A percentile compares a stretch with the other conserved stretches of the same genome.
phyloP scores from a whole-genome alignment of 2,797 vertebrate genomes.

The Astyanax mexicanus region DNA sequence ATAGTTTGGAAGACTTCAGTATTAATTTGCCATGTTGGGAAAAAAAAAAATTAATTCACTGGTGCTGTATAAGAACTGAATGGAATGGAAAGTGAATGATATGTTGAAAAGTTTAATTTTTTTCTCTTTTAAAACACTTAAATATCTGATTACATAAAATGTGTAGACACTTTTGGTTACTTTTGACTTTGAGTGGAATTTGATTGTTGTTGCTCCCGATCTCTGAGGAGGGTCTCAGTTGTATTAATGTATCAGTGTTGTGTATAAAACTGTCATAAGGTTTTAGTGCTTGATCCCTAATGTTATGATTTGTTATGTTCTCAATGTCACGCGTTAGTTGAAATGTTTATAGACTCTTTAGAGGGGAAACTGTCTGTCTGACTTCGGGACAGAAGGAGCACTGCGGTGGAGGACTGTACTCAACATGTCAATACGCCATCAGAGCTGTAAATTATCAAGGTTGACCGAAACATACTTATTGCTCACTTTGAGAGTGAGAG shows the following conservation, averaged over 20 bases:
- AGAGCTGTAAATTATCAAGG: conserved; percentile 11
- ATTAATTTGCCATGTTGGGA: too few relatives aligned
- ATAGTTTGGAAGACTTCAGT: too few relatives aligned
- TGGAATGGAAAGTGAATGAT: too few relatives aligned
- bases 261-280: conserved; percentile 24
- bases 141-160: too few relatives aligned
- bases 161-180: too few relatives aligned
- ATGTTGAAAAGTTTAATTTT: too few relatives aligned
- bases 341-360: conserved; percentile 10
- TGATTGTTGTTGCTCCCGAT: conserved; percentile 1
- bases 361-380: conserved; percentile 6
- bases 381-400: background rate
- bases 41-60: too few relatives aligned
- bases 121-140: too few relatives aligned
- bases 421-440: conserved; percentile 19
- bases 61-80: too few relatives aligned
- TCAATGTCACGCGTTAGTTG: conserved; percentile 14
- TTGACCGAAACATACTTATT: too few relatives aligned
- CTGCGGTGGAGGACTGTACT: conserved; percentile 3
- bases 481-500: too few relatives aligned
- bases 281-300: conserved; percentile 22
- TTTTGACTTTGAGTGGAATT: background rate
- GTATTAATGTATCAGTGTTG: conserved; percentile 11
- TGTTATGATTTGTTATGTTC: conserved; percentile 30
- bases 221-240: background rate